Conservation (phyloP, 2,888 invertebrate genomes). For the Myopa tessellatipennis region DNA sequence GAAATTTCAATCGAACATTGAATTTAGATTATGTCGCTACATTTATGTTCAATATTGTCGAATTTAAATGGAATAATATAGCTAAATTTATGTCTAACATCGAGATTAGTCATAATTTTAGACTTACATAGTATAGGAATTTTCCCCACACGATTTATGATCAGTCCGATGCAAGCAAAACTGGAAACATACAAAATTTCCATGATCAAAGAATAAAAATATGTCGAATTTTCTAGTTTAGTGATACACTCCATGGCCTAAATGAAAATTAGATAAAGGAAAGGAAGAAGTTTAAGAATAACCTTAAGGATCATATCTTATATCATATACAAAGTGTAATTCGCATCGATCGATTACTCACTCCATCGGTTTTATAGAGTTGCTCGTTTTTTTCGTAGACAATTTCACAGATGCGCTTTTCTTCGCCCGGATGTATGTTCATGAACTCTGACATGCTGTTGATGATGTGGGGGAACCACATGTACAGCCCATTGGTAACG, state of each 20-base stretch:
- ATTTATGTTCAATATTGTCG: neutral
- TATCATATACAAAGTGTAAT: too few species aligned
- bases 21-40: too few species aligned
- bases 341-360: too few species aligned
- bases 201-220: constrained; percentile 56
- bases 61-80: constrained; percentile 1
- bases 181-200: constrained; percentile 56
- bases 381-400: constrained; percentile 51
- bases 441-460: constrained; percentile 59
- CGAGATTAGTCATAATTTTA: too few species aligned
- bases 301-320: too few species aligned
- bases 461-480: constrained; percentile 65
- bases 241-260: constrained; percentile 51
- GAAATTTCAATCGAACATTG: too few species aligned
- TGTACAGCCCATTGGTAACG: constrained; percentile 60
- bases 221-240: constrained; percentile 57
- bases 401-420: constrained; percentile 56
- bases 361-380: constrained; percentile 49
- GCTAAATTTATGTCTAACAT: too few species aligned
- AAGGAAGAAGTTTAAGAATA: neutral
- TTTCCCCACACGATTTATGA: constrained; percentile 61
- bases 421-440: constrained; percentile 51
- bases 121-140: constrained; percentile 56
- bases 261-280: constrained; percentile 1
- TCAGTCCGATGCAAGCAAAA: constrained; percentile 58